Conservation (phyloP, 1,140 invertebrate species). For the Drosophila willistoni region DNA sequence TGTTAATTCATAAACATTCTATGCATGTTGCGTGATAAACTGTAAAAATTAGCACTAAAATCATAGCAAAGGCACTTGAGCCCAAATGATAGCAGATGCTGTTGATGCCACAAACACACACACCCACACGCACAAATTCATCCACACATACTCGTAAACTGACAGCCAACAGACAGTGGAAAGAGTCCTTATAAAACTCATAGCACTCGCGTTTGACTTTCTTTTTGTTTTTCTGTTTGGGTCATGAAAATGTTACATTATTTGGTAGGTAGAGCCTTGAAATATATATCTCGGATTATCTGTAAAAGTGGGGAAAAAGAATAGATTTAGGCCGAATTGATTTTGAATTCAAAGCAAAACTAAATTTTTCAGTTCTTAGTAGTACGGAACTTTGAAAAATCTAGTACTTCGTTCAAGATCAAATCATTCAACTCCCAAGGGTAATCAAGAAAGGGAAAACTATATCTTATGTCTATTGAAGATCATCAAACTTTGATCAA, state of each 20-base stretch:
- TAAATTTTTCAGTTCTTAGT: no score
- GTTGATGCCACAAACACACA: conserved; percentile 23
- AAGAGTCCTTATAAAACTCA: neutral
- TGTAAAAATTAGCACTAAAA: conserved; percentile 61
- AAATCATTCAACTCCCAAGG: no score
- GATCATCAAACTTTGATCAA: no score
- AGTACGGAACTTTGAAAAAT: no score
- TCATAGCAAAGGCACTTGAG: conserved; percentile 24
- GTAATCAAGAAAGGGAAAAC: no score
- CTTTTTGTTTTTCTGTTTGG: neutral
- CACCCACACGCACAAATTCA: neutral
- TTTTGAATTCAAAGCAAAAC: no score
- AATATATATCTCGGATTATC: no score
- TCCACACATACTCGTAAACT: conserved; percentile 11
- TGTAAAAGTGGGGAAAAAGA: no score
- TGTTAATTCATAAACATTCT: conserved; percentile 51
- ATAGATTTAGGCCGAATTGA: no score
- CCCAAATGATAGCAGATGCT: conserved; percentile 45
- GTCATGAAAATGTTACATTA: conserved; percentile 1
- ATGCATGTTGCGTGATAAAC: conserved; percentile 49
- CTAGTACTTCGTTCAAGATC: no score
- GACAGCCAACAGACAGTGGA: conserved; percentile 2
- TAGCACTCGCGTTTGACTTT: neutral
- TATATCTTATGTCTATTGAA: no score
- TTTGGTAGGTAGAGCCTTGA: no score